Base-by-base conservation (phyloP, 2,888 invertebrate genomes). In the Eurois occulta region DNA sequence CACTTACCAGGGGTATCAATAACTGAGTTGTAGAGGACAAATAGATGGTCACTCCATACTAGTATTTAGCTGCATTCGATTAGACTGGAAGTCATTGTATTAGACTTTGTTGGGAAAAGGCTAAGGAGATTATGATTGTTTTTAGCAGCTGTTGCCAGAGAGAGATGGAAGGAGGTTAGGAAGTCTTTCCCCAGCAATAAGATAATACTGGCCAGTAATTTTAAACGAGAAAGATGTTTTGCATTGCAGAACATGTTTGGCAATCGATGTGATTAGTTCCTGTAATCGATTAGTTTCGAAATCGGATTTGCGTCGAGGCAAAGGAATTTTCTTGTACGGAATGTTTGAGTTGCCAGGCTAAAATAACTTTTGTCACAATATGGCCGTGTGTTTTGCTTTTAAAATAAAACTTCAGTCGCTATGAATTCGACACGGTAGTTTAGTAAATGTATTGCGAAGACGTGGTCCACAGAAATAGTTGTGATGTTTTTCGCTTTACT, bases 401-500 rank as follows among this genome's bases (percentile, higher is more conserved):
- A 41, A 84, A 88, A 88, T 89, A 86, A 89, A 88, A 89, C 86
- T 86, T 81, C 84, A 84, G 75, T 67, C 79, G 86, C 82, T 72
- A 72, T 75, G 80, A 78, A 87, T 87, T 87, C 78, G 89, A 87
- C 78, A 81, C 82, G 86, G 66, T 84, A 81, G 79, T 89, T 86
- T n/a, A 75, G 72, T 66, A 76, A 83, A 89, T 80, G 75, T 83
- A 83, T 83, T 76, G 83, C 77, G 18, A 76, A 80, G 78, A 81
- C 84, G 78, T 66, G 73, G 52, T 18, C 11, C 79, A 80, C 85
- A 78, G 69, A 87, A 87, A 87, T 88, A 81, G 80, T 62, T 73
- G 70, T 75, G 73, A 75, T 78, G 70, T 80, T 89, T 88, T 87
- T 77, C 67, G 52, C 43, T 64, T 43, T 72, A 71, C 28, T 55